Evolutionary conservation across 2,888 invertebrate species (phyloP).

Genomic region (Drosophila prolongata): DNA sequence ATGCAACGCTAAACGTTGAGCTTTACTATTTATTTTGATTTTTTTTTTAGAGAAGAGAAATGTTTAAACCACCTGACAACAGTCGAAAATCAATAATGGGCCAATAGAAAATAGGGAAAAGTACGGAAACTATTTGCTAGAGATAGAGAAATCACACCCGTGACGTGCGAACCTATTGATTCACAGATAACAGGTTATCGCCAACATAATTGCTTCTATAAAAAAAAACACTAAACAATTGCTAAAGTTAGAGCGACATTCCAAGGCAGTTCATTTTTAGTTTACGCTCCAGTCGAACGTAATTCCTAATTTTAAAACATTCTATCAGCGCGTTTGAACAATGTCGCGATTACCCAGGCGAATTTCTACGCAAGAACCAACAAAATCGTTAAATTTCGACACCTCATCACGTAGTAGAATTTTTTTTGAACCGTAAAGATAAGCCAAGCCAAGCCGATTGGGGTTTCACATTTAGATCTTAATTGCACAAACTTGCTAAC

Average conservation of each 20-base stretch:
- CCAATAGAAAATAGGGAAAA: conserved; percentile 16
- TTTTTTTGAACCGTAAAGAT: conserved; percentile 7
- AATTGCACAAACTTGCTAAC: conserved; percentile 16
- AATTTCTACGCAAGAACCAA: conserved; percentile 10
- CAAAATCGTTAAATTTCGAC: conserved; percentile 8
- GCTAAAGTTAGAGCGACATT: conserved; percentile 36
- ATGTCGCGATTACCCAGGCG: conserved; percentile 17
- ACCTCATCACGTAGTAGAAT: conserved; percentile 19
- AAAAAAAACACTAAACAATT: conserved; percentile 5
- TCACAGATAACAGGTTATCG: conserved; percentile 43
- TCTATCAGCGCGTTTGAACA: conserved; percentile 9
- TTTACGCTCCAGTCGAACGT: conserved; percentile 18
- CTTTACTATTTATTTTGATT: conserved; percentile 57
- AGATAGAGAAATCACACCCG: conserved; percentile 36
- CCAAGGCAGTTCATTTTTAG: conserved; percentile 16
- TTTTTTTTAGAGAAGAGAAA: conserved; percentile 7
- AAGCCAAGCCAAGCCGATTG: conserved; percentile 9
- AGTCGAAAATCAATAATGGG: conserved; percentile 51
- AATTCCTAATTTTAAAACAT: conserved; percentile 46
- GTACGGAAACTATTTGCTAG: neutral
- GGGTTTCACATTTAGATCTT: conserved; percentile 11
- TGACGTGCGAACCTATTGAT: conserved; percentile 26
- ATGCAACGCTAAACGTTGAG: conserved; percentile 55
- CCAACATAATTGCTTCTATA: conserved; percentile 27
- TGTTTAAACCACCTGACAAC: conserved; percentile 28